Conservation (phyloP, 2,113 vertebrate species). For the Nothoprocta perdicaria region DNA sequence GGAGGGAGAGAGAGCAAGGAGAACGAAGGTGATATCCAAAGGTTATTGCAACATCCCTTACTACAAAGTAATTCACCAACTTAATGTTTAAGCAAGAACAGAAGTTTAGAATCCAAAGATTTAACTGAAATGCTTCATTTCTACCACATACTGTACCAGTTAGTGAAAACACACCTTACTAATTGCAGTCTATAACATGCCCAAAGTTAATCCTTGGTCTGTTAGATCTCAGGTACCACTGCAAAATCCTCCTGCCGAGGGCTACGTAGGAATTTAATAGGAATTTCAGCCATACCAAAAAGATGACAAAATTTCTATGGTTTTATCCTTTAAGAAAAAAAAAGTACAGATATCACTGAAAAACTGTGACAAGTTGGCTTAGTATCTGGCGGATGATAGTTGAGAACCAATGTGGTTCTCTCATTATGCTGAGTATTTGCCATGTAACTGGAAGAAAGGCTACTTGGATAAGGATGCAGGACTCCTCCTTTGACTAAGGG, state of each 20-base stretch:
- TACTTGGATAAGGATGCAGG: accelerated
- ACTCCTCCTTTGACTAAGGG: not conserved
- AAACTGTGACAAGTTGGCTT: not conserved
- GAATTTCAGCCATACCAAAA: not conserved
- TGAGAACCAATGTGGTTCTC: not conserved
- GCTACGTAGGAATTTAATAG: not conserved
- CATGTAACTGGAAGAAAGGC: not conserved
- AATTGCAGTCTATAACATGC: not conserved
- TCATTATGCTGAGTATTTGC: not conserved
- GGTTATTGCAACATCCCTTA: not conserved
- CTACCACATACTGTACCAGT: not conserved
- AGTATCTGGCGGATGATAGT: not conserved
- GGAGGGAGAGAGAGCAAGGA: not conserved
- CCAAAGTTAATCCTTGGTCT: not conserved
- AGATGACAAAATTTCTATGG: not conserved
- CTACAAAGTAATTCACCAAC: not conserved
- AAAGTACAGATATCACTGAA: not conserved
- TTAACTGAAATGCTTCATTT: not conserved
- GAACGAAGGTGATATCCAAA: not conserved
- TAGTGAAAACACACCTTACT: not conserved
- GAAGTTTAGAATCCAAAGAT: not conserved
- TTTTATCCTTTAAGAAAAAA: not conserved
- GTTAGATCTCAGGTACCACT: not conserved
- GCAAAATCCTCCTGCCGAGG: not conserved
- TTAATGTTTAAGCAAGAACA: not conserved